A percentile compares a stretch with the other conserved stretches of the same genome.
These are phyloP conservation scores for Temnothorax curvispinosus DNA, from an alignment of 1,140 invertebrate genomes.

Conservation along the genomic window DNA sequence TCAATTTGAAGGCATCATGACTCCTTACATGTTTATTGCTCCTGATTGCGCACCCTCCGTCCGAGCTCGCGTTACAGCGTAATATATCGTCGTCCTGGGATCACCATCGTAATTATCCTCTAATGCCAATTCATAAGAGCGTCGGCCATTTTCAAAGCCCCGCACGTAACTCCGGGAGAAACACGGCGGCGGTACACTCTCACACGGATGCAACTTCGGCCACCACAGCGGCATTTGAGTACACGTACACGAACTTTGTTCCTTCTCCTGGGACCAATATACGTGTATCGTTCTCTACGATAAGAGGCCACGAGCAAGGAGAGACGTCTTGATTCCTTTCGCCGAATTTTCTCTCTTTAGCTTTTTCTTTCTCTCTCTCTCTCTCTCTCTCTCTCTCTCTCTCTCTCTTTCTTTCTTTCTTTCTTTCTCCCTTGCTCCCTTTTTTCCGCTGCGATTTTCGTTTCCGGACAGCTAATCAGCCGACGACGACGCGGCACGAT, in stretches of 20 bases:
- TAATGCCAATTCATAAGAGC: conserved; percentile 75
- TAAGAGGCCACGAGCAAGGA: conserved; percentile 59
- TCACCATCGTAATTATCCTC: conserved; percentile 74
- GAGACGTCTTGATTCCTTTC: conserved; percentile 65
- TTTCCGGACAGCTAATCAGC: conserved; percentile 77
- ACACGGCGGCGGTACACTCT: conserved; percentile 37
- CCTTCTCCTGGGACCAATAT: conserved; percentile 64
- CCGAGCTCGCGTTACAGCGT: conserved; percentile 46
- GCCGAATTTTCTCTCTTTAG: conserved; percentile 36
- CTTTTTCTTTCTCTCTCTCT: neutral
- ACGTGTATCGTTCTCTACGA: conserved; percentile 71
- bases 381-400: neutral
- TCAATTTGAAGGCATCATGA: conserved; percentile 54
- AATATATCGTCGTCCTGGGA: conserved; percentile 72
- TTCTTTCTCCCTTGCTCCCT: neutral
- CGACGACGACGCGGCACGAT: conserved; percentile 68
- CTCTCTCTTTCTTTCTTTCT: neutral
- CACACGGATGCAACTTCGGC: conserved; percentile 18
- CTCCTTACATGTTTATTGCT: conserved; percentile 58
- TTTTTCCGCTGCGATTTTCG: conserved; percentile 64
- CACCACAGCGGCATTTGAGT: neutral
- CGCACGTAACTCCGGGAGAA: conserved; percentile 81
- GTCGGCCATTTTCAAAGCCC: conserved; percentile 79
- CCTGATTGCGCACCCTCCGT: conserved; percentile 10
- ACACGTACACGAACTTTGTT: conserved; percentile 35